Evolutionary conservation across 1,140 invertebrate species (phyloP), one percentile per base, ranked within the genome.

Genomic region (Ruditapes philippinarum): DNA sequence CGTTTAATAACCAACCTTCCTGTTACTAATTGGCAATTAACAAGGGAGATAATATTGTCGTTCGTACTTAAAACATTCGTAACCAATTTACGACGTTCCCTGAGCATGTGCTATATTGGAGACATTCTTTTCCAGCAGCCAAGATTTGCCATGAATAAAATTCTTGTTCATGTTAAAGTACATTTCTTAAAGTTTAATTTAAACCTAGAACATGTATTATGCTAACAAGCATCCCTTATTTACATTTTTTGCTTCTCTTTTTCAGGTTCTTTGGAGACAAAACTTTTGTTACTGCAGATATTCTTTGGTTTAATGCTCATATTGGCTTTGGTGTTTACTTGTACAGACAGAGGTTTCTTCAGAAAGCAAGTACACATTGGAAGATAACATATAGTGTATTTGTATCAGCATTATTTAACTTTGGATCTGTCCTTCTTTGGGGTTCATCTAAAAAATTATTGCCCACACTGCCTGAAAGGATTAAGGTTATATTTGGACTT

Each of bases 401-500:
- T 90, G 92, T 93, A 0, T 89, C 93, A 2, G 91, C 93, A 5
- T 80, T 94, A n/a, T 94, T 94, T 86, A 94, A 94, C 76, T 94
- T 94, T 89, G 94, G 94, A 19, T 92, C 93, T 28, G 93, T 93
- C 45, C 62, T 94, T 49, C 62, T 94, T 38, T 93, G 92, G 93
- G 94, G 93, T 33, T 90, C 93, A n/a, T 70, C 84, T 51, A 94
- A 94, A 84, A 70, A 86, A 22, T 60, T 94, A 95, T 86, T 97
- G 96, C 87, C 96, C 90, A 33, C 96, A 91, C 70, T 95, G 91
- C 73, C 96, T 95, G 95, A 95, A 96, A 93, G 42, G 83, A 89
- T 90, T 65, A 96, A 96, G 95, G 92, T 73, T 83, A 83, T 90
- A 62, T 91, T 90, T 92, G 94, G 89, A n/a, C 57, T 93, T 19